Percentiles rank a stretch among this genome's conserved stretches.
Evolutionary conservation across 2,113 vertebrate genomes (phyloP).

Genomic region (Planiliza haematocheilus): DNA sequence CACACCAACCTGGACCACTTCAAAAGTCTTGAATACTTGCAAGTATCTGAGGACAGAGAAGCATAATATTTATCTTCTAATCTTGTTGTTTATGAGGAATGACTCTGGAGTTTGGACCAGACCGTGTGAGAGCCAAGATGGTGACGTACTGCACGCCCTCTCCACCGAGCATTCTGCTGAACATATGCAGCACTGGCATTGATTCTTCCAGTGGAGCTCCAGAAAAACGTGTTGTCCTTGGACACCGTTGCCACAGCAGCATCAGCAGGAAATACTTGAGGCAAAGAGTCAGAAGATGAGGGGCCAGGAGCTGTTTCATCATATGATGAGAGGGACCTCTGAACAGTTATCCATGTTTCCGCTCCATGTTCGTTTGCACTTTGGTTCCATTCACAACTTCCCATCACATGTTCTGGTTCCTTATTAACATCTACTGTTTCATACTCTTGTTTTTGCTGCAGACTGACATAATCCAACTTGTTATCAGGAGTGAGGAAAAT

Average conservation of each 20-base stretch:
- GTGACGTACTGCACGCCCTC: slow-evolving; percentile 47
- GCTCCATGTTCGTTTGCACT: slow-evolving; percentile 31
- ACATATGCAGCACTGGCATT: slow-evolving; percentile 67
- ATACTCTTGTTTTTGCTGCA: background rate
- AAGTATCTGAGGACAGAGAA: slow-evolving; percentile 17
- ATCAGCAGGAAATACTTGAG: slow-evolving; percentile 69
- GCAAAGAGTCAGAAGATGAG: slow-evolving; percentile 54
- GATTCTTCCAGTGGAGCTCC: slow-evolving; percentile 44
- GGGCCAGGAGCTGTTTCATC: slow-evolving; percentile 54
- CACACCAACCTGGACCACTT: slow-evolving; percentile 17
- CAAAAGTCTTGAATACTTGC: slow-evolving; percentile 2
- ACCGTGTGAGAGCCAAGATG: slow-evolving; percentile 19
- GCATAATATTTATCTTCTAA: slow-evolving; percentile 52
- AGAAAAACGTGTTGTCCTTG: slow-evolving; percentile 74
- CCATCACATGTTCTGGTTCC: slow-evolving; percentile 1
- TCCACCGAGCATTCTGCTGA: slow-evolving; percentile 45
- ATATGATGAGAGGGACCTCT: slow-evolving; percentile 43
- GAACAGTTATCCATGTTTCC: slow-evolving; percentile 30
- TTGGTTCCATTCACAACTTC: slow-evolving; percentile 15
- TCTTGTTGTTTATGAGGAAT: slow-evolving; percentile 51
- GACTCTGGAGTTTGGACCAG: slow-evolving; percentile 44
- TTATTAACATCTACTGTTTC: background rate
- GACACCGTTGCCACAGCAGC: slow-evolving; percentile 80
- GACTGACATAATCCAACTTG: background rate
- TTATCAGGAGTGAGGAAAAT: background rate